Evolutionary conservation across 2,888 invertebrate genomes (phyloP).

Genomic region (Willowsia nigromaculata): DNA sequence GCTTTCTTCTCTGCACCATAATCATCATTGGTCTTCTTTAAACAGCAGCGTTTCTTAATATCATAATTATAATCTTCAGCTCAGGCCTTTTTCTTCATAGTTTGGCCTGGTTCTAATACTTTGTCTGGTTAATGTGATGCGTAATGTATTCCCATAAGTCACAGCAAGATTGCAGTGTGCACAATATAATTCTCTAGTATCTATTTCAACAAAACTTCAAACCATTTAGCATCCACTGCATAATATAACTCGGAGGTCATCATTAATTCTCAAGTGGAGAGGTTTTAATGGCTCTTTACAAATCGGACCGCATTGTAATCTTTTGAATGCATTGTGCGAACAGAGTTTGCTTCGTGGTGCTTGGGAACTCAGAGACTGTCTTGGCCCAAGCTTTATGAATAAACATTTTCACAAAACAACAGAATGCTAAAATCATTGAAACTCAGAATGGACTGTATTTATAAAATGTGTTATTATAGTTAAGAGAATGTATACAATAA

Average conservation of each 20-base stretch:
- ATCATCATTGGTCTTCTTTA: not conserved
- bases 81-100: not conserved
- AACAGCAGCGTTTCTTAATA: not conserved
- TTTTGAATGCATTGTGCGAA: conserved; percentile 3
- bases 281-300: conserved; percentile 67
- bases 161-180: not conserved
- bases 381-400: conserved; percentile 50
- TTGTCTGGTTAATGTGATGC: conserved; percentile 8
- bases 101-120: not conserved
- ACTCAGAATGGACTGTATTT: not conserved
- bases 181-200: not conserved
- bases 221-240: conserved; percentile 32
- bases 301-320: conserved; percentile 56
- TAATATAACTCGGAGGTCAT: conserved; percentile 49
- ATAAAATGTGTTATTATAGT: not conserved
- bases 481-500: not conserved
- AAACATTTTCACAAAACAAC: conserved; percentile 46
- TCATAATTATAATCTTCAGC: not conserved
- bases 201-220: not conserved
- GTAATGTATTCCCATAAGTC: not conserved
- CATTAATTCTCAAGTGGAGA: conserved; percentile 65
- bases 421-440: not conserved
- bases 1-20: not conserved
- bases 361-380: not conserved
- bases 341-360: not conserved